phyloP scores from a whole-genome alignment of 2,113 vertebrate genomes.

The Tiliqua scincoides region DNA sequence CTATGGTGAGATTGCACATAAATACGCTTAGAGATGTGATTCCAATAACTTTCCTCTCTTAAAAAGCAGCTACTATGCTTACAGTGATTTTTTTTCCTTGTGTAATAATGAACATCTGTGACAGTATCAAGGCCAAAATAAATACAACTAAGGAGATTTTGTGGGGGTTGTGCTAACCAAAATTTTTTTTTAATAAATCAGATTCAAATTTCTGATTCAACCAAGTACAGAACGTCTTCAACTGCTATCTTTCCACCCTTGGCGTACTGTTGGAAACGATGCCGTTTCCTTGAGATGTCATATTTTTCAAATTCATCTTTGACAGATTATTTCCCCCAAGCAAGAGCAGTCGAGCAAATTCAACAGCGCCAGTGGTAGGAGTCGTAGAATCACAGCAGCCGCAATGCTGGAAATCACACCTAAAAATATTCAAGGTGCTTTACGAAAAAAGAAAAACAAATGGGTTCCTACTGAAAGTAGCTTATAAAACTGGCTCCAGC shows the following conservation, averaged over 20 bases:
- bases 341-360: slow-evolving; percentile 44
- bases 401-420: background rate
- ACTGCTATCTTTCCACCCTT: slow-evolving; percentile 21
- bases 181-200: slow-evolving; percentile 56
- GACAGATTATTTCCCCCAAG: slow-evolving; percentile 11
- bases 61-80: slow-evolving; percentile 45
- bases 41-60: slow-evolving; percentile 22
- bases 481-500: slow-evolving; percentile 47
- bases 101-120: slow-evolving; percentile 74
- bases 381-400: background rate
- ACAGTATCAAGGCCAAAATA: slow-evolving; percentile 66
- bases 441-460: background rate
- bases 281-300: background rate
- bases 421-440: background rate
- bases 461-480: background rate
- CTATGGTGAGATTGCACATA: slow-evolving; percentile 42
- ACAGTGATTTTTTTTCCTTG: slow-evolving; percentile 47
- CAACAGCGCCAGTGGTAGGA: background rate
- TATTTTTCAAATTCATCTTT: slow-evolving; percentile 36
- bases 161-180: slow-evolving; percentile 64
- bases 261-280: slow-evolving; percentile 22
- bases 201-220: slow-evolving; percentile 64
- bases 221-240: slow-evolving; percentile 50
- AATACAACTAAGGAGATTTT: slow-evolving; percentile 69
- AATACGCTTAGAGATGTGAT: slow-evolving; percentile 46